Base-by-base conservation (phyloP, 2,888 invertebrate species). In the Cartodere bifasciata region DNA sequence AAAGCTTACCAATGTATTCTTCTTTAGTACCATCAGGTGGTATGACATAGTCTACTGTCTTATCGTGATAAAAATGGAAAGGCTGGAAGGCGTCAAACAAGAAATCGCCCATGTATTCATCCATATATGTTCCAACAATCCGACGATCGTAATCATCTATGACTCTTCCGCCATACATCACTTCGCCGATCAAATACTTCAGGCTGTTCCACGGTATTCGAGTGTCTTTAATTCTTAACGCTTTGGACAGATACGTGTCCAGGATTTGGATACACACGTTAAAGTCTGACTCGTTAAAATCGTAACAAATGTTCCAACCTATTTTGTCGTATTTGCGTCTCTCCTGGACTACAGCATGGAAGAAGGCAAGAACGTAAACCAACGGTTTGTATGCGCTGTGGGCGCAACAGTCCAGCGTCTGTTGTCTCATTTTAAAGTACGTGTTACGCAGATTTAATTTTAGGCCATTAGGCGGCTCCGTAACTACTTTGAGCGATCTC, bases 61-160 rank as follows among this genome's bases (percentile, higher is more conserved):
- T 61, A 52, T 87, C 84, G 27, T 63, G 63, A 55, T 82, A 90
- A 64, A 92, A 91, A 58, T 87, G 85, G 63, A 88, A 92, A 1
- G 86, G 85, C 56, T 90, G 86, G 59, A 86, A 88, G 32, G 75
- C 74, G 55, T 91, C 88, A 56, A 92, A 90, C 28, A 92, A 66
- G 57, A 91, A 92, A 53, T 92, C 91, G 0, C 91, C 92, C 70
- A 92, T 78, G 54, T 91, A 92, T 58, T 92, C 91, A 54, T 88
- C 77, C 84, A 91, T 87, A 60, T 91, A 92, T 0, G 80, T 84
- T 41, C 72, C 67, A 2, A 88, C 78, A 7, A 90, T 79, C 38
- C 91, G 74, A 7, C 90, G 71, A 60, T 92, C 92, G 61, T 77
- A 91, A 55, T 83, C 78, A 56, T 92, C 91, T 42, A 90, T 91